phyloP scores from a whole-genome alignment of 2,797 vertebrate species.

The Avahi laniger region DNA sequence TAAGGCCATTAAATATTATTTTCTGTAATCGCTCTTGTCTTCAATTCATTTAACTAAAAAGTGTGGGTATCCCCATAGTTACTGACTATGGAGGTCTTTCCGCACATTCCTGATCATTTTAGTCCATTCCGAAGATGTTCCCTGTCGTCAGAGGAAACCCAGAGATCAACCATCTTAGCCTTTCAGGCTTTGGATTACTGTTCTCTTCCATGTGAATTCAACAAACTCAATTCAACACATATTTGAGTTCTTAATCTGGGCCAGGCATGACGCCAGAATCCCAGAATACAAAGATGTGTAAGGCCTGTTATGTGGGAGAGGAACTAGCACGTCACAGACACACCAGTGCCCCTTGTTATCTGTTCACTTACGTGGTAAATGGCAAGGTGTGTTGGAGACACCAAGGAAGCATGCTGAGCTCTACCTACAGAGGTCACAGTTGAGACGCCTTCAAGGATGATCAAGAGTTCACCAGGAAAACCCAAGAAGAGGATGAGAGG shows the following conservation, averaged over 20 bases:
- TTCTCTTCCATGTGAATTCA: constrained; percentile 41
- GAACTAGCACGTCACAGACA: background rate
- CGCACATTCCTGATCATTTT: background rate
- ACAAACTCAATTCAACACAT: background rate
- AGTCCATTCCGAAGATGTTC: background rate
- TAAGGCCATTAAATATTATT: constrained; percentile 30
- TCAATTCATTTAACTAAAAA: constrained; percentile 35
- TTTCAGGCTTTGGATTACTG: background rate
- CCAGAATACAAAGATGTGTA: background rate
- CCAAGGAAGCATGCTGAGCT: background rate
- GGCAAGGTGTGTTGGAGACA: background rate
- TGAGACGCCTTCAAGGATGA: background rate
- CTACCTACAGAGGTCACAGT: background rate
- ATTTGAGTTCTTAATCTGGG: constrained; percentile 10
- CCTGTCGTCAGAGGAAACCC: background rate
- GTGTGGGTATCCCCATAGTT: background rate
- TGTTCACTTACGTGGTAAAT: background rate
- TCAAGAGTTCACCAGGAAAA: background rate
- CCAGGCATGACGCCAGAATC: background rate
- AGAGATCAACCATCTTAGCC: background rate
- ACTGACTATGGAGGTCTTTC: background rate
- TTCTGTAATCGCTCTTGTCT: constrained; percentile 36
- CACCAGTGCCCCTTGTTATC: background rate
- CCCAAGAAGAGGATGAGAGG: background rate
- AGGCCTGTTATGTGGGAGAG: background rate